A percentile compares a stretch with the other conserved stretches of the same genome.
phyloP scores from a whole-genome alignment of 2,797 vertebrate genomes.

The Dipus sagitta region DNA sequence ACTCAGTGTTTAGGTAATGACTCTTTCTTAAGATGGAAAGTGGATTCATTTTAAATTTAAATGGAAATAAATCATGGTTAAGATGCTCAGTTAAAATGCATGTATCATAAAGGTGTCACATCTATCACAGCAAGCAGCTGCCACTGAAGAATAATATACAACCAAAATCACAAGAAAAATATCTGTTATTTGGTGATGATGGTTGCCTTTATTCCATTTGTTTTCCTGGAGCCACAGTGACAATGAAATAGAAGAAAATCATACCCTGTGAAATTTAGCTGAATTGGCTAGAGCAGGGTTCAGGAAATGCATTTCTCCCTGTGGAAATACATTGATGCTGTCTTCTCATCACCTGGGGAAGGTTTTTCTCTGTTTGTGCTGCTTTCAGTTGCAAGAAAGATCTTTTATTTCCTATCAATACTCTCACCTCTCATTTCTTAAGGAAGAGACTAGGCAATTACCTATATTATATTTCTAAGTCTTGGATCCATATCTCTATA shows the following conservation, averaged over 20 bases:
- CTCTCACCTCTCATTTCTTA: not conserved
- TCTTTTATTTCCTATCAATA: not conserved
- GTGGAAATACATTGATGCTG: not conserved
- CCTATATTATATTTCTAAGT: not conserved
- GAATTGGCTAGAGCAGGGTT: slow-evolving; percentile 56
- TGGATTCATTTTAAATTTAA: slow-evolving; percentile 52
- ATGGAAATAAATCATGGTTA: slow-evolving; percentile 66
- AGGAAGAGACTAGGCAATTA: not conserved
- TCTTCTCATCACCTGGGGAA: not conserved
- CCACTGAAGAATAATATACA: slow-evolving; percentile 63
- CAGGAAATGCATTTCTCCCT: not conserved
- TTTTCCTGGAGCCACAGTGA: slow-evolving; percentile 70
- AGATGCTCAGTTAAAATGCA: slow-evolving; percentile 75
- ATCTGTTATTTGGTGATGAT: slow-evolving; percentile 73
- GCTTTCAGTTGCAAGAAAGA: not conserved
- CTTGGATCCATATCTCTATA: not conserved
- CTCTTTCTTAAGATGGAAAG: slow-evolving; percentile 60
- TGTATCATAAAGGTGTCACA: slow-evolving; percentile 76
- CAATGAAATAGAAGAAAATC: slow-evolving; percentile 62
- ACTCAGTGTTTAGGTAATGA: slow-evolving; percentile 15
- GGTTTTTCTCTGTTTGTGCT: not conserved
- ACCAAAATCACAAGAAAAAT: slow-evolving; percentile 74
- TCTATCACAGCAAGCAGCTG: slow-evolving; percentile 82
- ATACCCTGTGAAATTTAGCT: slow-evolving; percentile 65
- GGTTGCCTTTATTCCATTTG: slow-evolving; percentile 76